These are phyloP conservation scores for Rhyacichthys aspro DNA, from an alignment of 2,797 vertebrate species.

Conservation along the genomic window DNA sequence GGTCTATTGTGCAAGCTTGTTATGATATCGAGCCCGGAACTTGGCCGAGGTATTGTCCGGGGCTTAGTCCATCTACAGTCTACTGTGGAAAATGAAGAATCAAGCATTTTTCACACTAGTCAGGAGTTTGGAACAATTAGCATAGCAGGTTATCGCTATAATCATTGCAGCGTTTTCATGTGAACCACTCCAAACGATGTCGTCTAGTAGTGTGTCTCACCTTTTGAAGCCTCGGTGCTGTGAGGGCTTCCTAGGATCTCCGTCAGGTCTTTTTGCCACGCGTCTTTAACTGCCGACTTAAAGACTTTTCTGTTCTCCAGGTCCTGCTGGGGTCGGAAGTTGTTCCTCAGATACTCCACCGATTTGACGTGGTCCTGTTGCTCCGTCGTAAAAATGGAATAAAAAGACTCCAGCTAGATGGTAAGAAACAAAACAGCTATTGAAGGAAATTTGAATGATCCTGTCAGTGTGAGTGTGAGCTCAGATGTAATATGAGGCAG, in stretches of 20 bases:
- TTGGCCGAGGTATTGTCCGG: too few relatives aligned
- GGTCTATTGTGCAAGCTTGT: neutral
- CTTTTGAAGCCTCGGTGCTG: slow-evolving; percentile 92
- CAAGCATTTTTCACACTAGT: too few relatives aligned
- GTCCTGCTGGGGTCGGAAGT: slow-evolving; percentile 90
- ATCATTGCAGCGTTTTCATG: too few relatives aligned
- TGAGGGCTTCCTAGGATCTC: slow-evolving; percentile 86
- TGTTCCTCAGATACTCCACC: slow-evolving; percentile 96
- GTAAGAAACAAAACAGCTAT: slow-evolving; percentile 35
- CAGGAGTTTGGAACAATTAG: too few relatives aligned
- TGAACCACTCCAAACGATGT: neutral
- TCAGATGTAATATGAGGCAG: slow-evolving; percentile 44
- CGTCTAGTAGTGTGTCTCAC: slow-evolving; percentile 65
- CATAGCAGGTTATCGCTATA: too few relatives aligned
- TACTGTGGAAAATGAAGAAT: too few relatives aligned
- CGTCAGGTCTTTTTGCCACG: slow-evolving; percentile 90
- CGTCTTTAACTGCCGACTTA: slow-evolving; percentile 93
- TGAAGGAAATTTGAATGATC: slow-evolving; percentile 28
- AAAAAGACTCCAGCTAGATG: slow-evolving; percentile 95
- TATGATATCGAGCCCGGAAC: too few relatives aligned
- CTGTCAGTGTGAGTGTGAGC: slow-evolving; percentile 1
- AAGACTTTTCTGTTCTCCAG: slow-evolving; percentile 87
- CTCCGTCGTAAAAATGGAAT: slow-evolving; percentile 98
- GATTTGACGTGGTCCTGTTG: slow-evolving; percentile 99
- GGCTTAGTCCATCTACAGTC: too few relatives aligned